These are phyloP conservation scores for Leptinotarsa lineolata DNA, from an alignment of 1,140 invertebrate genomes.

Conservation along the genomic window DNA sequence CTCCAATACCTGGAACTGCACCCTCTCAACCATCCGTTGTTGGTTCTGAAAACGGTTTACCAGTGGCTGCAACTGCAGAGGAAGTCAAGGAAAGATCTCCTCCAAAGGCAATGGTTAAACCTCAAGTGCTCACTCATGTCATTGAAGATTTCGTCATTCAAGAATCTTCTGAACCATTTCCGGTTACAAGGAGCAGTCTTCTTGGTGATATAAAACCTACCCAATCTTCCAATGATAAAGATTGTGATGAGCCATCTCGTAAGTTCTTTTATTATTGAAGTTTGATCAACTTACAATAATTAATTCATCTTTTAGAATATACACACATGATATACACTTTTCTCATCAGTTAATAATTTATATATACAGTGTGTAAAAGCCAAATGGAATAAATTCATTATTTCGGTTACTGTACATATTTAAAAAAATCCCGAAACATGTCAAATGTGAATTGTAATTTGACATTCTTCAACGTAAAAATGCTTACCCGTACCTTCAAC, in stretches of 20 bases:
- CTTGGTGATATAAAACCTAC: conserved; percentile 56
- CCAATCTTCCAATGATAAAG: conserved; percentile 59
- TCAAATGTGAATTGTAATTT: too few relatives aligned
- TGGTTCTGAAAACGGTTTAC: conserved; percentile 52
- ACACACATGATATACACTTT: too few relatives aligned
- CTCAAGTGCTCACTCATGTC: conserved; percentile 93
- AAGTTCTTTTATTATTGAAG: conserved; percentile 49
- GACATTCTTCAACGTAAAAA: too few relatives aligned
- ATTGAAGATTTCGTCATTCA: conserved; percentile 97
- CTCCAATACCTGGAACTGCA: conserved; percentile 50
- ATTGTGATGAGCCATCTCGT: conserved; percentile 75
- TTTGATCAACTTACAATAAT: too few relatives aligned
- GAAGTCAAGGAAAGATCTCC: conserved; percentile 62
- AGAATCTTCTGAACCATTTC: conserved; percentile 88
- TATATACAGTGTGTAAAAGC: too few relatives aligned
- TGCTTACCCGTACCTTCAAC: too few relatives aligned
- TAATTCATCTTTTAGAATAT: too few relatives aligned
- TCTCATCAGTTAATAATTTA: too few relatives aligned
- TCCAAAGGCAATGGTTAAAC: conserved; percentile 94
- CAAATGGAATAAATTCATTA: too few relatives aligned
- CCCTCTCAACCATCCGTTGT: conserved; percentile 45
- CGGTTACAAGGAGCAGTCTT: conserved; percentile 70
- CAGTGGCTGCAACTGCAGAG: conserved; percentile 58
- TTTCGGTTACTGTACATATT: too few relatives aligned
- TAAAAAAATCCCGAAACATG: too few relatives aligned